A percentile compares a stretch with the other conserved stretches of the same genome.
These are phyloP conservation scores for Dicentrarchus labrax DNA, from an alignment of 2,113 vertebrate genomes.

Conservation along the genomic window DNA sequence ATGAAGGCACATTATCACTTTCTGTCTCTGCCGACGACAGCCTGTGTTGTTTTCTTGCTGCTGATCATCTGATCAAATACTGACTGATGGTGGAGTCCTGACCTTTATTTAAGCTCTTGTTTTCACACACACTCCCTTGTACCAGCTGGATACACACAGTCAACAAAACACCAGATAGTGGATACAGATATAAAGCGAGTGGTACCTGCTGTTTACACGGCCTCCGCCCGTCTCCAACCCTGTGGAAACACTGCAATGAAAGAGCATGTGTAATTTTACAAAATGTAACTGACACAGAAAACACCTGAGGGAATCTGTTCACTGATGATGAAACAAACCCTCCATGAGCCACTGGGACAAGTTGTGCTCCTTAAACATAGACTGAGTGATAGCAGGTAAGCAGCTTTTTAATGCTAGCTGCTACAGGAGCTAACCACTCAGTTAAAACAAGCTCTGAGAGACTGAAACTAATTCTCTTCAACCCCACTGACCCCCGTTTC, in stretches of 20 bases:
- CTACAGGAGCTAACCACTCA: neutral
- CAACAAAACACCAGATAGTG: neutral
- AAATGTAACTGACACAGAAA: neutral
- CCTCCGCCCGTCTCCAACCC: neutral
- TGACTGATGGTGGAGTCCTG: neutral
- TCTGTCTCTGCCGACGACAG: neutral
- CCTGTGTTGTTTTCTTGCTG: neutral
- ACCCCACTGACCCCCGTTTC: neutral
- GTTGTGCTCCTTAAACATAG: neutral
- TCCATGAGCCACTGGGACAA: neutral
- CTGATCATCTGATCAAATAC: constrained; percentile 20
- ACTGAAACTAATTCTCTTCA: neutral
- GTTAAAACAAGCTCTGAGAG: neutral
- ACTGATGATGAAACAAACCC: neutral
- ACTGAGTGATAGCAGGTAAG: constrained; percentile 1
- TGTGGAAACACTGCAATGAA: neutral
- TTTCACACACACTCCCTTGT: neutral
- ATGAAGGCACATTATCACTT: neutral
- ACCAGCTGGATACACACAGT: neutral
- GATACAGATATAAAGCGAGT: neutral
- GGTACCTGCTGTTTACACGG: neutral
- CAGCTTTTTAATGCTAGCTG: neutral
- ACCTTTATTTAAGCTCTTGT: neutral
- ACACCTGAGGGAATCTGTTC: neutral
- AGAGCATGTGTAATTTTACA: neutral